phyloP scores from a whole-genome alignment of 2,888 invertebrate genomes.

The Ophonus ardosiacus region DNA sequence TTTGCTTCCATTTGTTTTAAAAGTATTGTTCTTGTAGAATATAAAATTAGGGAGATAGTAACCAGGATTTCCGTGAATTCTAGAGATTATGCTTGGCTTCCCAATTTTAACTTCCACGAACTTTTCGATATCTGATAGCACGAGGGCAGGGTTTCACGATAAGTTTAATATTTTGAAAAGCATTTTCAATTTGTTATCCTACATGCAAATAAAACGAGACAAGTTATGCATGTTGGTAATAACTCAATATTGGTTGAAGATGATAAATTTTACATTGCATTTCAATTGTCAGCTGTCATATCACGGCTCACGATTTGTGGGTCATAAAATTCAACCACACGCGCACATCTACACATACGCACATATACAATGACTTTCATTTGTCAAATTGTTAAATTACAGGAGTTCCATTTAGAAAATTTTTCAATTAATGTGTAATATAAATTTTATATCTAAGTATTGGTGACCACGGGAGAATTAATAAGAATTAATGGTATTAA shows the following conservation, averaged over 20 bases:
- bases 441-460: neutral
- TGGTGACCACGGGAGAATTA: too few relatives aligned
- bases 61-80: neutral
- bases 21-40: conserved; percentile 35
- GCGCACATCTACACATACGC: neutral
- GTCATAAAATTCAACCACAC: neutral
- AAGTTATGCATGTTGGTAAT: neutral
- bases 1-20: conserved; percentile 33
- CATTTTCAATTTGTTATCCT: neutral
- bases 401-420: neutral
- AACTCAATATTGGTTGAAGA: neutral
- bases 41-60: conserved; percentile 31
- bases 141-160: neutral
- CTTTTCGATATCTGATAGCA: neutral
- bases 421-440: neutral
- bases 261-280: neutral
- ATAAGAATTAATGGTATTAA: too few relatives aligned
- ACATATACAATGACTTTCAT: neutral
- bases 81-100: conserved; percentile 1
- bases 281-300: neutral
- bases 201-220: neutral
- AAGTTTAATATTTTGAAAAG: neutral
- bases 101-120: conserved; percentile 5
- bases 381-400: neutral
- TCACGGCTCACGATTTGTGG: neutral